A percentile compares a stretch with the other conserved stretches of the same genome.
Evolutionary conservation across 2,113 vertebrate genomes (phyloP).

Genomic region (Urocitellus parryii): DNA sequence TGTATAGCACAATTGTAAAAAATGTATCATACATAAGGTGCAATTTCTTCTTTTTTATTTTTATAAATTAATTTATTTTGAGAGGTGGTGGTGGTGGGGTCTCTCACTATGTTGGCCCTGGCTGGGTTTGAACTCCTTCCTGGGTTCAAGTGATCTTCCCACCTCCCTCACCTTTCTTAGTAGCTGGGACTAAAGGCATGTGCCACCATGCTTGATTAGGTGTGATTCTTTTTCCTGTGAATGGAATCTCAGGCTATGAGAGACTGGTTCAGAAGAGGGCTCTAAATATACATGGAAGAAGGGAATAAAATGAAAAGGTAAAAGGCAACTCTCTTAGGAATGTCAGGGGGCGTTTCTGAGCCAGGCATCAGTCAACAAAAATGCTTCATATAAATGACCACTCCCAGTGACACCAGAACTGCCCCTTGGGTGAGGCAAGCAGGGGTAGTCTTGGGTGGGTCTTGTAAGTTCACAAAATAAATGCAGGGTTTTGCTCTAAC

Average conservation of each 20-base stretch:
- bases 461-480: not conserved
- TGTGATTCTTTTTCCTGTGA: not conserved
- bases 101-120: not conserved
- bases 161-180: not conserved
- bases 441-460: not conserved
- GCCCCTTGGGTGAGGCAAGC: not conserved
- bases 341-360: not conserved
- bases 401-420: not conserved
- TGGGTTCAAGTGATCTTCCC: not conserved
- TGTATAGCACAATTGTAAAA: conserved; percentile 15
- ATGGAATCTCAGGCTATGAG: not conserved
- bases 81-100: not conserved
- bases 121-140: not conserved
- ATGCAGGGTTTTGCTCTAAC: not conserved
- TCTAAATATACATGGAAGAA: not conserved
- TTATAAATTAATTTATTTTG: not conserved
- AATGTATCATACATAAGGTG: not conserved
- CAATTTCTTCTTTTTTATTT: not conserved
- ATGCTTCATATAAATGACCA: not conserved
- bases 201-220: not conserved
- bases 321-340: not conserved
- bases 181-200: not conserved
- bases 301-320: conserved; percentile 19
- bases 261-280: not conserved
- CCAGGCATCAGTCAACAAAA: not conserved